Evolutionary conservation across 2,888 invertebrate genomes (phyloP).

Genomic region (Melipona bicolor): DNA sequence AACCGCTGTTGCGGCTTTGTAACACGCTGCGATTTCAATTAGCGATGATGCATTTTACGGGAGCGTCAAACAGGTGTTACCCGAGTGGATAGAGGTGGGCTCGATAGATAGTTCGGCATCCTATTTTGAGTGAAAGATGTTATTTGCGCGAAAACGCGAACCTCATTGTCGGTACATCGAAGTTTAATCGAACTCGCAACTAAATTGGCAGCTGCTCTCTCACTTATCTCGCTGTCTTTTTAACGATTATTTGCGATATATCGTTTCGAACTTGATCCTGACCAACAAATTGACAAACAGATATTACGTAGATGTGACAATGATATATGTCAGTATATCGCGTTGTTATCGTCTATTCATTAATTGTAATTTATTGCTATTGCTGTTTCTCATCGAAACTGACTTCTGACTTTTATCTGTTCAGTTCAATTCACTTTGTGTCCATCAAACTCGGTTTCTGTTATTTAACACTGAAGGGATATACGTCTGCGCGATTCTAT

Average conservation of each 20-base stretch:
- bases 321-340: too few species aligned
- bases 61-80: constrained; percentile 11
- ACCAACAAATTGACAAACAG: neutral
- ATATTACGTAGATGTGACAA: too few species aligned
- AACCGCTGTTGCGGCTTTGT: constrained; percentile 15
- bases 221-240: neutral
- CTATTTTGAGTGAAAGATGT: constrained; percentile 9
- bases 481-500: too few species aligned
- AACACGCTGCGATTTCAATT: constrained; percentile 33
- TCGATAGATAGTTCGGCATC: neutral
- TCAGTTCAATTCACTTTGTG: too few species aligned
- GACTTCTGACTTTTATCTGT: too few species aligned
- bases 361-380: too few species aligned
- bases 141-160: neutral
- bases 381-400: too few species aligned
- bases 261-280: neutral
- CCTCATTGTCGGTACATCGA: neutral
- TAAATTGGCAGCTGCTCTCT: neutral
- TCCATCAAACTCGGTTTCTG: too few species aligned
- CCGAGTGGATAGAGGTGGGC: neutral
- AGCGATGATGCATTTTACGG: constrained; percentile 21
- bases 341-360: too few species aligned
- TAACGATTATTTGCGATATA: neutral
- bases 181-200: neutral
- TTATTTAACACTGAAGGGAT: too few species aligned